These are phyloP conservation scores for Sinohyriopsis cumingii DNA, from an alignment of 2,888 invertebrate genomes.

Conservation along the genomic window DNA sequence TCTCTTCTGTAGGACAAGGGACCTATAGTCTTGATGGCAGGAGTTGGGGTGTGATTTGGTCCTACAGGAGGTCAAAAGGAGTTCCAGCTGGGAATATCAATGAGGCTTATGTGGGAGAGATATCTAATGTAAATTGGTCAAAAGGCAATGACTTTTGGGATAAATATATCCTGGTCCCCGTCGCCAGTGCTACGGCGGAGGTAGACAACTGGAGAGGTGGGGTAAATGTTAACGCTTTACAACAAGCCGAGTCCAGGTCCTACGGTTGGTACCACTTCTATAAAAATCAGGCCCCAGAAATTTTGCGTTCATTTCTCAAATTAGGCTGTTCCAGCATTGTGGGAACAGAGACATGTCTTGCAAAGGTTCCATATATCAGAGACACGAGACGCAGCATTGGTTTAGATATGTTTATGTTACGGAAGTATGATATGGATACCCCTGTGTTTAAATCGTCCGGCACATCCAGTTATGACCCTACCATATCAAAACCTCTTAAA, in stretches of 20 bases:
- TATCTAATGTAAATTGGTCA: slow-evolving; percentile 33
- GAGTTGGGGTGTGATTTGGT: slow-evolving; percentile 26
- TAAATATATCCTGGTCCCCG: slow-evolving; percentile 14
- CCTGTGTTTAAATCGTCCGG: not conserved
- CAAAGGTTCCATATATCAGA: slow-evolving; percentile 26
- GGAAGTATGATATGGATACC: slow-evolving; percentile 11
- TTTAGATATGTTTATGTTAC: slow-evolving; percentile 21
- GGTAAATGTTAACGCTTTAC: slow-evolving; percentile 12
- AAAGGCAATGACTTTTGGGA: slow-evolving; percentile 29
- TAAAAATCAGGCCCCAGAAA: slow-evolving; percentile 9
- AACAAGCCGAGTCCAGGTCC: slow-evolving; percentile 13
- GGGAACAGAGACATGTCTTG: slow-evolving; percentile 19
- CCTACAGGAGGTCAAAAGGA: slow-evolving; percentile 23
- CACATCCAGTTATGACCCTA: not conserved
- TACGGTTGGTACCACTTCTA: slow-evolving; percentile 29
- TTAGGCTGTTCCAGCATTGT: slow-evolving; percentile 6
- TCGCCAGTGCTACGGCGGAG: slow-evolving; percentile 10
- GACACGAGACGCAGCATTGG: slow-evolving; percentile 32
- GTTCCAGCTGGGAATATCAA: slow-evolving; percentile 2
- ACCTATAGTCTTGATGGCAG: slow-evolving; percentile 11
- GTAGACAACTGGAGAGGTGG: slow-evolving; percentile 23
- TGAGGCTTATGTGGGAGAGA: slow-evolving; percentile 18
- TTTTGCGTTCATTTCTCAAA: slow-evolving; percentile 4
- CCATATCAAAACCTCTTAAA: not conserved
- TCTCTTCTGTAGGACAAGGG: slow-evolving; percentile 7